Base-by-base conservation (phyloP, 2,888 invertebrate species). In the Nomada ferruginata region DNA sequence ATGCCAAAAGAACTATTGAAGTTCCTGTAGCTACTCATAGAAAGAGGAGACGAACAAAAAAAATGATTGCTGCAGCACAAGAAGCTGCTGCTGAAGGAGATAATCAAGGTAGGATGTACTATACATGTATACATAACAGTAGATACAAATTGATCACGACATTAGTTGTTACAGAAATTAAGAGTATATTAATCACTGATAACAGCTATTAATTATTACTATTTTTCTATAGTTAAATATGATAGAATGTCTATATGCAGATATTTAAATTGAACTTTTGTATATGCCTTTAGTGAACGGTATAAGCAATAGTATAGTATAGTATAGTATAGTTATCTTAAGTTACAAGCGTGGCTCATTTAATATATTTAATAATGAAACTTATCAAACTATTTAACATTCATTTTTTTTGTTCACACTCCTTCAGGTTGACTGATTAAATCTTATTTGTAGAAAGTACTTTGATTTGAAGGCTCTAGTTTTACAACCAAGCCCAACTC, bases 81-180 rank as follows among this genome's bases (percentile, higher is more conserved):
- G 75, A 79, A 69, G 26, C 13, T 75, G 47, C 15, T 64, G 20
- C 7, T n/a, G 77, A 77, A 65, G 86, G 82, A 75, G 76, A 78
- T 36, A 82, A 65, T 20, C 82, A 89, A 88, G 89, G 88, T 89
- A 87, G 57, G 79, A 70, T 52, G 23, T 64, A 36, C 10, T 55
- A 74, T 74, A 29, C 42, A 44, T 55, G 18, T 36, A 60, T 4
- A 59, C n/a, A 18, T 72, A 26, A 47, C 47, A 70, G 20, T 68
- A 60, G 29, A 69, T 42, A 65, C 26, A 52, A 50, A 42, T 4
- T n/a, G 23, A 71, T 52, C 59, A 15, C 52, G 23, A 1, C 13
- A 63, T 36, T 52, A 36, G 23, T n/a, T 55, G n/a, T 64, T 29
- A 5, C 36, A 59, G 50, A 18, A 65, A 11, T 53, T 53, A 5